Evolutionary conservation across 37 sponge, comb jelly and placozoan genomes (phyloP), one percentile per base, ranked within the genome.

Genomic region (Aphrocallistes beatrix): DNA sequence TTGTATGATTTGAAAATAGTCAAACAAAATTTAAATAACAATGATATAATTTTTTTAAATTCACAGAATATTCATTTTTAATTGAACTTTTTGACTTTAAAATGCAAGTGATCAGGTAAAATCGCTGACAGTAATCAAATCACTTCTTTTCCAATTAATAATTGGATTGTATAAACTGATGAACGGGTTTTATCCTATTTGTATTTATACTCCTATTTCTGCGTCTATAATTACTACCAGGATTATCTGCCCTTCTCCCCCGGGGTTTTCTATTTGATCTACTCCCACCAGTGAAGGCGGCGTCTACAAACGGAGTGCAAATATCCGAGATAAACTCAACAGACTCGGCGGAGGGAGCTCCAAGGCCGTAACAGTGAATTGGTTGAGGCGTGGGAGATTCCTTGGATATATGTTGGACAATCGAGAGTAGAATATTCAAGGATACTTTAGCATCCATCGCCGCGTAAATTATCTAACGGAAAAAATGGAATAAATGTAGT

Each of bases 401-500:
- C n/a, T 13, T 60, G 75, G 28, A 60, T 8, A 60, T 60, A 6
- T 25, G 10, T 60, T 13, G 75, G 8, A 60, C 28, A 28, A 60
- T 60, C 25, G 75, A 21, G 17, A 60, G 34, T 8, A 60, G 75
- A 60, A 60, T 60, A 60, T 13, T 28, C 17, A 60, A 30, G n/a
- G 75, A 60, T 60, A 60, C 75, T 28, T 60, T 60, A 60, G 75
- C 75, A 60, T 60, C 75, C 34, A 60, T 60, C n/a, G 75, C 10
- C 10, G 75, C 75, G 75, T 60, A 60, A 19, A 32, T 60, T 60
- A 60, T 60, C 75, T 60, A 60, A 25, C 10, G 3, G 49, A 60
- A n/a, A n/a, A 3, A 60, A 30, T 60, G 3, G n/a, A 21, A 25
- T 60, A n/a, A n/a, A n/a, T n/a, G n/a, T n/a, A n/a, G n/a, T n/a